Evolutionary conservation across 2,113 vertebrate genomes (phyloP), one percentile per base, ranked within the genome.

Genomic region (Corythornis vintsioides): DNA sequence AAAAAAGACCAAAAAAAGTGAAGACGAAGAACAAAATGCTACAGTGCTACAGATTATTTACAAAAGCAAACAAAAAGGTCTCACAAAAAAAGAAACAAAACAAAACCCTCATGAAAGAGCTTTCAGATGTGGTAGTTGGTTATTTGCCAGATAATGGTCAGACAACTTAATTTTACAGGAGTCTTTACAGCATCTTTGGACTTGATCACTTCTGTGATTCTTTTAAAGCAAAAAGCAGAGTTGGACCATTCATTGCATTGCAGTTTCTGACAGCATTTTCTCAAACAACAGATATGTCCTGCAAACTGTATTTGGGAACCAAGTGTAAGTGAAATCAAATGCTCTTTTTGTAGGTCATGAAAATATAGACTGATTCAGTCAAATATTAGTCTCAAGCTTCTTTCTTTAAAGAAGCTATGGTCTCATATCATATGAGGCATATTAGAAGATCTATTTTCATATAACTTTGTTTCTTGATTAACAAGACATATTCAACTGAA

Each of bases 241-340:
- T 13, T 42, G 38, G 22, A 67, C 31, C n/a, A 38, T 47, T 31
- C 15, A 45, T 88, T 91, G 81, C 28, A 75, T 10, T 83, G 33
- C 31, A 50, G 31, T 20, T 91, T 75, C 43, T 78, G 76, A 83
- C 20, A 65, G 15, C 9, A 77, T 78, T 91, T 93, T 84, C 38
- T 82, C 57, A 88, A 84, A 65, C 13, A 77, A 81, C 14, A 69
- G 12, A 56, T 56, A 77, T 90, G 31, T 88, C 38, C 79, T 61
- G 52, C 29, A 25, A 74, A 20, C 4, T 33, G 8, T 22, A 47
- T 59, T 80, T 59, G 21, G 38, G 50, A 70, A 85, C 25, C 40
- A 72, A 45, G 14, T 0, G 0, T 28, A 83, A 93, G 15, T 71
- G 45, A 92, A 93, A 71, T 77, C 53, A 86, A 79, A 77, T 33